Evolutionary conservation across 2,888 invertebrate genomes (phyloP), one percentile per base, ranked within the genome.

Genomic region (Perithous albicinctus): DNA sequence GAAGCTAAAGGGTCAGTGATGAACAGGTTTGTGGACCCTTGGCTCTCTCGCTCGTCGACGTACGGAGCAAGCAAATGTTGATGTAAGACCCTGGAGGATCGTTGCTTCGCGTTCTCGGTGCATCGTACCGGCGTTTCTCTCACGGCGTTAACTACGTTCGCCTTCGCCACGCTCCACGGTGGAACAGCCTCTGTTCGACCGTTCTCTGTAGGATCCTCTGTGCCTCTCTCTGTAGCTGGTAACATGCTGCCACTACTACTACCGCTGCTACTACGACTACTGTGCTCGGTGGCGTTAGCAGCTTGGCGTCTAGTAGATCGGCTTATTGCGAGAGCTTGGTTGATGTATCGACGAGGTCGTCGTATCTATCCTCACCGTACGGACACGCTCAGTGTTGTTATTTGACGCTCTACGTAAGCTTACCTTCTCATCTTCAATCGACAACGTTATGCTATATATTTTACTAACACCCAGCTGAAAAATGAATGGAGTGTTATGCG

Each of bases 71-170:
- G 73, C 80, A 81, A 83, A 76, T 84, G 83, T 84, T 84, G 83
- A 84, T 84, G 80, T 81, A 84, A 84, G 83, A 84, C 78, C 75
- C 73, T 78, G 66, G 78, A 78, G 69, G 73, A 75, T 75, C 72
- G 78, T 59, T 63, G 73, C 41, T n/a, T 72, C 59, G 61, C 77
- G 29, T 72, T 46, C 4, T 35, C 64, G 64, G 48, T 63, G 18
- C 69, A 54, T 72, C 70, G 63, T 23, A 15, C 59, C 32, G 32
- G 78, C 29, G 56, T 66, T 67, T 66, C 78, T 74, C 81, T 73
- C 67, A 74, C 69, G 46, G 78, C 78, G 69, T 64, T 81, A 77
- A 78, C 81, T 73, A 78, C 63, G 59, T 69, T 77, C 73, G 32
- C 29, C 59, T 72, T 73, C n/a, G n/a, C 59, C 51, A 32, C 72